Conservation (phyloP, 2,113 vertebrate species). For the Piaya cayana region DNA sequence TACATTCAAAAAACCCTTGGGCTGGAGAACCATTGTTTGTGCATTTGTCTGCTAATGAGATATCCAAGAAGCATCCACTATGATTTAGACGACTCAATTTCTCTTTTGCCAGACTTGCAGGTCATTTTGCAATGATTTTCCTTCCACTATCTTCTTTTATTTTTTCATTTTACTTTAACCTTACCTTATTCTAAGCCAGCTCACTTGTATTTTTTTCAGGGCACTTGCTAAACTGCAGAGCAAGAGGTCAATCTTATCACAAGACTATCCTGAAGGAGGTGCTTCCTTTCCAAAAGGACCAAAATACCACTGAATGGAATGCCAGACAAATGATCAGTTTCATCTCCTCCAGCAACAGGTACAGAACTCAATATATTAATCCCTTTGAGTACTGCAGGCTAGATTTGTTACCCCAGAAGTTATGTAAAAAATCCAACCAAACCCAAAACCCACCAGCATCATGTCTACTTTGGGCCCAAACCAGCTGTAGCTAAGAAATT, state of each 20-base stretch:
- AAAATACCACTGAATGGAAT: background rate
- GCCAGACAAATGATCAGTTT: background rate
- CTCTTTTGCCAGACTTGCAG: background rate
- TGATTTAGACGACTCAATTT: background rate
- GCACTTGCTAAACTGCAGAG: background rate
- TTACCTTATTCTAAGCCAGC: background rate
- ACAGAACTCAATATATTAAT: background rate
- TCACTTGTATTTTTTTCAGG: background rate
- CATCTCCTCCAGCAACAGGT: background rate
- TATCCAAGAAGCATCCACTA: background rate
- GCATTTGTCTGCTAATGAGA: background rate
- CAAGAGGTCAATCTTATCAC: background rate
- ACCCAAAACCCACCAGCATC: background rate
- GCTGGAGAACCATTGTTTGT: background rate
- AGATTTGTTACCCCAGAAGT: background rate
- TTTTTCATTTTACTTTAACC: background rate
- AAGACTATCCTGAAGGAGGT: background rate
- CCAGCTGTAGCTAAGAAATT: background rate
- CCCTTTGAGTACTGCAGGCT: background rate
- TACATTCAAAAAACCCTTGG: background rate
- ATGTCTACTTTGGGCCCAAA: background rate
- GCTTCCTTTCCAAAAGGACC: background rate
- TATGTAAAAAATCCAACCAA: background rate
- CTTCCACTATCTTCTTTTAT: background rate
- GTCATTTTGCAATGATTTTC: background rate